phyloP scores from a whole-genome alignment of 2,113 vertebrate genomes.

The Cephalopholis sonnerati region DNA sequence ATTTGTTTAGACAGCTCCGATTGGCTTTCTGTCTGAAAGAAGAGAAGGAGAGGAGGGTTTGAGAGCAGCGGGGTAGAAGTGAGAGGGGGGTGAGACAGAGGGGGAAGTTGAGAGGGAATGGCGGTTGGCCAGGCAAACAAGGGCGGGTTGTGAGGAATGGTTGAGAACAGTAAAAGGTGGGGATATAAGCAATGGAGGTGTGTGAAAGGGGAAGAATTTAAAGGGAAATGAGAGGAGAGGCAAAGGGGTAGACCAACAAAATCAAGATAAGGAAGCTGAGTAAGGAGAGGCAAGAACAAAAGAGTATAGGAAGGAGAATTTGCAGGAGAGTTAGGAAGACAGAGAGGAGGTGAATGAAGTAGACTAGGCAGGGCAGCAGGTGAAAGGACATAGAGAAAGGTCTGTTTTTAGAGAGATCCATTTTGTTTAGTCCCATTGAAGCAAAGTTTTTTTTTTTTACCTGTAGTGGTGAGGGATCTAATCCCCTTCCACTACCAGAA shows the following conservation, averaged over 20 bases:
- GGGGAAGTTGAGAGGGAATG: not conserved
- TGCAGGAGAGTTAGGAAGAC: slow-evolving; percentile 18
- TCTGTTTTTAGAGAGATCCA: slow-evolving; percentile 22
- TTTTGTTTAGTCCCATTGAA: slow-evolving; percentile 33
- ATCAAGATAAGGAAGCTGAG: slow-evolving; percentile 28
- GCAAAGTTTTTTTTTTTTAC: slow-evolving; percentile 2
- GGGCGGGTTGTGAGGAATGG: slow-evolving; percentile 24
- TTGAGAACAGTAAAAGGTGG: slow-evolving; percentile 21
- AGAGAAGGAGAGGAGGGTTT: slow-evolving; percentile 43
- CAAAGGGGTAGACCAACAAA: not conserved
- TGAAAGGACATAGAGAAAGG: slow-evolving; percentile 1
- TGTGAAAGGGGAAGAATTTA: slow-evolving; percentile 28
- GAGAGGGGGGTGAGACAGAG: slow-evolving; percentile 30
- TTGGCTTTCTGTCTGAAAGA: slow-evolving; percentile 74
- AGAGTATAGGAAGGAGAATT: slow-evolving; percentile 18
- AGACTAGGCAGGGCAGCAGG: not conserved
- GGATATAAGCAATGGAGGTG: slow-evolving; percentile 23
- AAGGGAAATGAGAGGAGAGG: slow-evolving; percentile 1
- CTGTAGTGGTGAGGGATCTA: not conserved
- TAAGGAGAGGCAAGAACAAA: slow-evolving; percentile 27
- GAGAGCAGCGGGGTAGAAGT: slow-evolving; percentile 12
- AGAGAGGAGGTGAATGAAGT: not conserved
- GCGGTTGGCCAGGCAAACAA: slow-evolving; percentile 24
- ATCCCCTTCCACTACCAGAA: not conserved
- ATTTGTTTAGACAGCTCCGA: slow-evolving; percentile 80